Conservation (phyloP, 2,888 invertebrate species). For the Orthosia gracilis region DNA sequence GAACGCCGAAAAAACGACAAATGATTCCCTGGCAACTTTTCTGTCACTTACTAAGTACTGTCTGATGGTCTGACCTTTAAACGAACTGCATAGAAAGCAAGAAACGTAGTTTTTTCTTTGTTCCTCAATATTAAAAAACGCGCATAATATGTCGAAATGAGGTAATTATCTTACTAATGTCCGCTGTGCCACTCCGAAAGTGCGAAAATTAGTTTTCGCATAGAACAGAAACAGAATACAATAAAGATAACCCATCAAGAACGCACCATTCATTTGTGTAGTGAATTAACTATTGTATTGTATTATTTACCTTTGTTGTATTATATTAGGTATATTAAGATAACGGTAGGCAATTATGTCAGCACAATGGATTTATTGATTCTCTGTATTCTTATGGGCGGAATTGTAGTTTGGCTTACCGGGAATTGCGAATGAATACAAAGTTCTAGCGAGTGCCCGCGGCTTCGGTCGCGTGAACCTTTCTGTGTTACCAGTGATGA, state of each 20-base stretch:
- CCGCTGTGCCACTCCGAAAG: conserved; percentile 45
- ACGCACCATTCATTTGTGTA: conserved; percentile 56
- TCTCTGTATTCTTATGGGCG: conserved; percentile 46
- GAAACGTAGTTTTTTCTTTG: background rate
- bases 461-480: no score
- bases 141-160: conserved; percentile 34
- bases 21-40: no score
- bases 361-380: conserved; percentile 61
- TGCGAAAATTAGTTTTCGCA: conserved; percentile 61
- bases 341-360: conserved; percentile 55
- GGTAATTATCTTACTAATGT: conserved; percentile 51
- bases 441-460: background rate
- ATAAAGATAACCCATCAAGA: conserved; percentile 61
- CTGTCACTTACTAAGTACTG: no score
- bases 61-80: no score
- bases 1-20: no score
- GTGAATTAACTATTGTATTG: conserved; percentile 62
- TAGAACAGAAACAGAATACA: conserved; percentile 61
- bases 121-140: conserved; percentile 22
- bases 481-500: background rate
- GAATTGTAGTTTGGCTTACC: conserved; percentile 28
- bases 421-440: background rate
- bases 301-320: conserved; percentile 54
- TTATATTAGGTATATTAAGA: conserved; percentile 56
- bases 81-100: no score